Percentiles rank a stretch among this genome's conserved stretches.
Evolutionary conservation across 1,140 invertebrate species (phyloP).

Genomic region (Zaprionus gabonicus): DNA sequence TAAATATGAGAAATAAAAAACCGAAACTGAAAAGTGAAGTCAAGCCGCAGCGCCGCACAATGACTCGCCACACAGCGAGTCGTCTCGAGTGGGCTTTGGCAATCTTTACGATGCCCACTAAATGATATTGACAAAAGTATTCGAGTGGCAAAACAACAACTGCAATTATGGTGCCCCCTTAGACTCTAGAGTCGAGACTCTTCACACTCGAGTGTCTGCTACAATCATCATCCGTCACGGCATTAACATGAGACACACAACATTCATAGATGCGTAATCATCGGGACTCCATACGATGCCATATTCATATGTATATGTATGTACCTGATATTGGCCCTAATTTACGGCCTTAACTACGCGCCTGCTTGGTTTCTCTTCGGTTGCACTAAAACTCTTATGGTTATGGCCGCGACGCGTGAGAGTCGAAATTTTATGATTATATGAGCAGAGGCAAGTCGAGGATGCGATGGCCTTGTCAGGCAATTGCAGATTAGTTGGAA

Average conservation of each 20-base stretch:
- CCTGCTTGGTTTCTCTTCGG: constrained; percentile 17
- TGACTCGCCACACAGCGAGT: constrained; percentile 62
- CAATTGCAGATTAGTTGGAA: constrained; percentile 40
- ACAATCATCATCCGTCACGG: constrained; percentile 77
- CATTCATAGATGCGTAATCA: constrained; percentile 52
- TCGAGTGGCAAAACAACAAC: constrained; percentile 68
- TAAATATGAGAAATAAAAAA: constrained; percentile 21
- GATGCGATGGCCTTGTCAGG: constrained; percentile 31
- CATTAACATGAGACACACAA: constrained; percentile 57
- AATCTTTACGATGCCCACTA: constrained; percentile 82
- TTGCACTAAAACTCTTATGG: constrained; percentile 61
- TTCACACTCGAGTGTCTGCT: constrained; percentile 63
- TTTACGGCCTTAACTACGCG: constrained; percentile 23
- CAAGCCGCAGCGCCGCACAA: constrained; percentile 51
- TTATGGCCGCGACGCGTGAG: constrained; percentile 58
- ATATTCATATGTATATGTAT: not conserved
- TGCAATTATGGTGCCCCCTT: constrained; percentile 56
- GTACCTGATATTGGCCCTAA: constrained; percentile 20
- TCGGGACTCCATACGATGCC: constrained; percentile 5
- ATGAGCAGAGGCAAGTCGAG: constrained; percentile 27
- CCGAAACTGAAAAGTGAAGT: constrained; percentile 42
- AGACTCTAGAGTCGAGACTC: constrained; percentile 55
- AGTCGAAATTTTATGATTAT: constrained; percentile 53
- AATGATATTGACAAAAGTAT: constrained; percentile 81
- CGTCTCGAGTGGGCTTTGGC: constrained; percentile 77